Percentiles rank a stretch among this genome's conserved stretches.
These are phyloP conservation scores for Sarotherodon lohbergeri DNA, from an alignment of 2,113 vertebrate genomes.

Conservation along the genomic window DNA sequence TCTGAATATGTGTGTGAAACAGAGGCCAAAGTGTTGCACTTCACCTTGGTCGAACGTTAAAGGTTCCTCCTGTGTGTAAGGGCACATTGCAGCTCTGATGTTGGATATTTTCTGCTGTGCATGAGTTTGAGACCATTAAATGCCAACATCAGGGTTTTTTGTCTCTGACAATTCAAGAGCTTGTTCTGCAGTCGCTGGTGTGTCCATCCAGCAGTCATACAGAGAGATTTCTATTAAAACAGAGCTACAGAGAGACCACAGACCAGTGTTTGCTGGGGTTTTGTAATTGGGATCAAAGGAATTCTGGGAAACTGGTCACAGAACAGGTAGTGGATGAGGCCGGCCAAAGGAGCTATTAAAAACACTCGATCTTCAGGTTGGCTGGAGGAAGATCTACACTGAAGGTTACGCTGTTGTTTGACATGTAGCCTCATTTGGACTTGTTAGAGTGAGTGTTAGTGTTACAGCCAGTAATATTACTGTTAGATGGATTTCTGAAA, in stretches of 20 bases:
- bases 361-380: neutral
- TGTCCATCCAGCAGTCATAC: neutral
- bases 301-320: neutral
- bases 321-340: neutral
- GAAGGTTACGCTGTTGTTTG: neutral
- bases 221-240: neutral
- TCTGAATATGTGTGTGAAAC: neutral
- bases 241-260: neutral
- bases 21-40: neutral
- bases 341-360: neutral
- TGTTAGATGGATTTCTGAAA: neutral
- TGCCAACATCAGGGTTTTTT: neutral
- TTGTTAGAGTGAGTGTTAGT: neutral
- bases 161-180: neutral
- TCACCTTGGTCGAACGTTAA: fast-evolving
- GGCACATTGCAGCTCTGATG: neutral
- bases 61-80: neutral
- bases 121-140: neutral
- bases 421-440: neutral
- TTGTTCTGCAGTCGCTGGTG: neutral
- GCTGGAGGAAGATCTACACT: neutral
- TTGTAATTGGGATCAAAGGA: neutral
- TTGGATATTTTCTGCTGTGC: neutral
- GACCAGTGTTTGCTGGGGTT: neutral
- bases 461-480: neutral